Base-by-base conservation (phyloP, 2,888 invertebrate genomes). In the Parascotia fuliginaria region DNA sequence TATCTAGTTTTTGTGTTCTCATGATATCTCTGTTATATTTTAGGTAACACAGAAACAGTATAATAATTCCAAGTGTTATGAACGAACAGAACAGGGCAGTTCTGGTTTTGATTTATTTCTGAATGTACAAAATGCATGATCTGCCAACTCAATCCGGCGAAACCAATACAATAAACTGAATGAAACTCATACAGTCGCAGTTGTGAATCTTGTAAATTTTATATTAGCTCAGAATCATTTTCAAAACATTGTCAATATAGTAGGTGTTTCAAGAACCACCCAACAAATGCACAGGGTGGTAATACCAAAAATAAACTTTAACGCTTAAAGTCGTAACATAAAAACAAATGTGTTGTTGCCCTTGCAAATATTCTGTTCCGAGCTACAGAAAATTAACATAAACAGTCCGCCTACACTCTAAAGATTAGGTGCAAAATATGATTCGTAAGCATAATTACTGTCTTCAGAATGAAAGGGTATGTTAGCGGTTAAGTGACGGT, bases 381-480 rank as follows among this genome's bases (percentile, higher is more conserved):
- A 49, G 65, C 70, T 64, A n/a, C 55, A 56, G 64, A 70, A 78
- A 77, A 78, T 79, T 78, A 66, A 70, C 77, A 76, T 74, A 73
- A 76, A 61, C 61, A 64, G 63, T 52, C 61, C 67, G 47, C 60
- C 65, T 33, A 61, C 66, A 39, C 41, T 57, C 56, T 42, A 56
- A 59, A 65, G 63, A 68, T 68, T 64, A 69, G 59, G 58, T 53
- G 58, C 41, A 32, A 51, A 60, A 54, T 48, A 41, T 51, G 53
- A 66, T 44, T 52, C 56, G 59, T 55, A 64, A 46, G 53, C 65
- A 65, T 52, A 59, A 65, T 65, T 58, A 27, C 33, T 33, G 15
- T 49, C 43, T 49, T 34, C 37, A 22, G 9, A 15, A 31, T 47
- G 41, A 29, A 24, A 36, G 24, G 36, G 16, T 32, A 28, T 36